A percentile compares a stretch with the other conserved stretches of the same genome.
Conservation (phyloP, 2,888 invertebrate species). For the Nomada lathburiana region DNA sequence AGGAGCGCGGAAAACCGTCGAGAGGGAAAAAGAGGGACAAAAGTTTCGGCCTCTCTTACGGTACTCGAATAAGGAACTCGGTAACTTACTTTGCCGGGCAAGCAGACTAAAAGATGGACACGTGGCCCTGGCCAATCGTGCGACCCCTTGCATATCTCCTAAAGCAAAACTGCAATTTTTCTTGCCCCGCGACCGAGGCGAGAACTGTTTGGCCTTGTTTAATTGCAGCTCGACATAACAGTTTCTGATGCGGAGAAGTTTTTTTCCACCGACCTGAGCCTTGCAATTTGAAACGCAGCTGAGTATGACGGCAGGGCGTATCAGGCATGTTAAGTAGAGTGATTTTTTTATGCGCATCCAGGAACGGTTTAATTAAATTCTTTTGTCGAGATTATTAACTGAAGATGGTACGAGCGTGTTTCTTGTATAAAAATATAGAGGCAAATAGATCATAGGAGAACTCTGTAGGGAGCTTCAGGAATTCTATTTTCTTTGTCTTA, state of each 20-base stretch:
- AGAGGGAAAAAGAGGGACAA: background rate
- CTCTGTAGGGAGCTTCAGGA: too few species aligned
- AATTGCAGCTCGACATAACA: constrained; percentile 1
- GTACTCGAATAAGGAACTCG: constrained; percentile 14
- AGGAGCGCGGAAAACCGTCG: background rate
- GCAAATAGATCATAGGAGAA: too few species aligned
- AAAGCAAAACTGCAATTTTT: background rate
- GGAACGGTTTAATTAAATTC: too few species aligned
- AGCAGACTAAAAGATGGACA: constrained; percentile 60
- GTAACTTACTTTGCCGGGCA: constrained; percentile 54
- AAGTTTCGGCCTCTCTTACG: constrained; percentile 13
- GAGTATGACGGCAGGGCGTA: too few species aligned
- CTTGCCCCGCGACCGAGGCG: too few species aligned
- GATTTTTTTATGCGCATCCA: too few species aligned
- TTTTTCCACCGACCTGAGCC: background rate
- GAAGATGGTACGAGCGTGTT: too few species aligned
- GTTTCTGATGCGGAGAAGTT: background rate
- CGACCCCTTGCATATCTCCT: constrained; percentile 12
- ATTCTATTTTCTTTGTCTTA: too few species aligned
- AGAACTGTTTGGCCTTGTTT: constrained; percentile 6
- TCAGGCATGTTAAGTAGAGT: too few species aligned
- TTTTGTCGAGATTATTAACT: too few species aligned
- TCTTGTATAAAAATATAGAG: too few species aligned
- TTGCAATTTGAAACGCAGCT: background rate
- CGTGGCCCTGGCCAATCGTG: constrained; percentile 4